A percentile compares a stretch with the other conserved stretches of the same genome.
Evolutionary conservation across 2,888 invertebrate species (phyloP).

Genomic region (Ptychoptera contaminata): DNA sequence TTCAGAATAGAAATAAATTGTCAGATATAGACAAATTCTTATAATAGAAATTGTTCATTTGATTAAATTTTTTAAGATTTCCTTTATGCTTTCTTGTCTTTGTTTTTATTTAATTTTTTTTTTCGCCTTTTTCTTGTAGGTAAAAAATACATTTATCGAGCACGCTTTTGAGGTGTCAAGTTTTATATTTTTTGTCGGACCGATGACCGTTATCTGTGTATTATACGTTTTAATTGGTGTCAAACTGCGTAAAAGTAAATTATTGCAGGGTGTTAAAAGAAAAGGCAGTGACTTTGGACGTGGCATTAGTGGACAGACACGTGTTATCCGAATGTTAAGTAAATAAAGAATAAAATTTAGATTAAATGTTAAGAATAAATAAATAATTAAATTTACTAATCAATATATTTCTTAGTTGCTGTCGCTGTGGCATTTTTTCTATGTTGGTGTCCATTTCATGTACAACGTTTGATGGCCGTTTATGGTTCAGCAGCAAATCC

Average conservation of each 20-base stretch:
- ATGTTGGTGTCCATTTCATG: conserved; percentile 87
- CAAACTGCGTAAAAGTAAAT: conserved; percentile 48
- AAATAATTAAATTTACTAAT: too few relatives aligned
- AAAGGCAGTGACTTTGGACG: conserved; percentile 21
- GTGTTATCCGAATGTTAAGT: conserved; percentile 71
- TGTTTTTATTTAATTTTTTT: too few relatives aligned
- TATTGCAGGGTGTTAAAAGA: conserved; percentile 42
- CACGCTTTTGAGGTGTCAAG: conserved; percentile 71
- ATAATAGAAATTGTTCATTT: too few relatives aligned
- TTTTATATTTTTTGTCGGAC: conserved; percentile 69
- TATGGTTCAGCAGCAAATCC: conserved; percentile 36
- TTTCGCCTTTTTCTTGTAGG: conserved; percentile 6
- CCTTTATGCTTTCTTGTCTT: too few relatives aligned
- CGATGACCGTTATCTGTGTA: conserved; percentile 73
- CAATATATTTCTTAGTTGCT: conserved; percentile 46
- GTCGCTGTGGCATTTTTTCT: conserved; percentile 70
- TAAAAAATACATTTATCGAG: conserved; percentile 32
- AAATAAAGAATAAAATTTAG: too few relatives aligned
- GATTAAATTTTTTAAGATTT: too few relatives aligned
- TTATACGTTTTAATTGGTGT: conserved; percentile 64
- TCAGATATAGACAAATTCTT: too few relatives aligned
- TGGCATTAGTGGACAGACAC: conserved; percentile 39
- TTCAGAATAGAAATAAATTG: too few relatives aligned
- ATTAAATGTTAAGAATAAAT: too few relatives aligned
- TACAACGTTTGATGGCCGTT: conserved; percentile 71